phyloP scores from a whole-genome alignment of 2,888 invertebrate species.

The Xestia rhomboidea region DNA sequence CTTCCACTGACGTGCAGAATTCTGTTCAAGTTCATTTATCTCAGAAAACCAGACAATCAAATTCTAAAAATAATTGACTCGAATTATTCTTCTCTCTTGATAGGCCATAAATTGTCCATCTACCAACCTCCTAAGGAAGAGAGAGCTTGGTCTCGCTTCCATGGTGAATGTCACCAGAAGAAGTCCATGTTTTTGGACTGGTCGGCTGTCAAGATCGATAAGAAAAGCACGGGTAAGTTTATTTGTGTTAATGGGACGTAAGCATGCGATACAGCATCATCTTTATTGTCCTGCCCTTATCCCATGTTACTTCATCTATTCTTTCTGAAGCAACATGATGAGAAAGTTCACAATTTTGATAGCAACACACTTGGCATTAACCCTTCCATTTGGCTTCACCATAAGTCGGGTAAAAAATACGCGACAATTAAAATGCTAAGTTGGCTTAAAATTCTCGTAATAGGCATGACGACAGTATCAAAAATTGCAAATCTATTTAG shows the following conservation, averaged over 20 bases:
- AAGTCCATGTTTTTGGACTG: slow-evolving; percentile 66
- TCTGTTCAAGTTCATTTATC: background rate
- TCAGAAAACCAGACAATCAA: background rate
- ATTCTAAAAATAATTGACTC: background rate
- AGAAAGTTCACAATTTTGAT: too few species aligned
- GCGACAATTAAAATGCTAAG: background rate
- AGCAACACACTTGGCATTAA: background rate
- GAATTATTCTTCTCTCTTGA: background rate
- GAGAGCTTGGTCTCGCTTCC: slow-evolving; percentile 68
- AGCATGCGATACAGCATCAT: background rate
- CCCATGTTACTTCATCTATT: background rate
- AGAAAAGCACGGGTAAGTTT: slow-evolving; percentile 50
- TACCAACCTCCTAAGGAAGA: slow-evolving; percentile 21
- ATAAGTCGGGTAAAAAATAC: too few species aligned
- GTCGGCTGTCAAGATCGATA: slow-evolving; percentile 50
- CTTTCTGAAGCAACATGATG: background rate
- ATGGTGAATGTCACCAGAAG: slow-evolving; percentile 66
- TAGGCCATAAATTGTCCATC: background rate
- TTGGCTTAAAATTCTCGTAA: background rate
- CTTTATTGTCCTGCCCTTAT: background rate
- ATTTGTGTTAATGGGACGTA: background rate
- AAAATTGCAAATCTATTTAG: too few species aligned
- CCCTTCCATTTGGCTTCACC: too few species aligned
- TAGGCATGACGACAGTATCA: too few species aligned
- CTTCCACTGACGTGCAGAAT: background rate